A percentile compares a stretch with the other conserved stretches of the same genome.
These are phyloP conservation scores for Gorsachius goisagi DNA, from an alignment of 2,113 vertebrate species.

Conservation along the genomic window DNA sequence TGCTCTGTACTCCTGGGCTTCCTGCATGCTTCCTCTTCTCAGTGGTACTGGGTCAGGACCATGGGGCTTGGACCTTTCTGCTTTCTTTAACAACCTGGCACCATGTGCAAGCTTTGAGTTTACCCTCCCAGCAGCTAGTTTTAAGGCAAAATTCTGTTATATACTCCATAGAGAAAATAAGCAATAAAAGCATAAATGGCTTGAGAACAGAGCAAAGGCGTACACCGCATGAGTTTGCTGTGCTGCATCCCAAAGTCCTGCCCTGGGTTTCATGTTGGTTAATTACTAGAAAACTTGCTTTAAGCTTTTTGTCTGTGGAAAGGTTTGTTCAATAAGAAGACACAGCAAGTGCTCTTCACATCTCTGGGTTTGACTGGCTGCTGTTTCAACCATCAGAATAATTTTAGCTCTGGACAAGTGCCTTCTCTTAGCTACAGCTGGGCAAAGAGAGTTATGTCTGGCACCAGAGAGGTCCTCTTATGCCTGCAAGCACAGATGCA, in stretches of 20 bases:
- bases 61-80: background rate
- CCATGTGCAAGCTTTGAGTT: background rate
- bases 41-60: background rate
- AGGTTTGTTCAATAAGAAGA: background rate
- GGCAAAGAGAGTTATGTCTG: background rate
- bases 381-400: background rate
- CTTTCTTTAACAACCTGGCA: background rate
- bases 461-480: background rate
- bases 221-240: too few relatives aligned
- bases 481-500: background rate
- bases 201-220: background rate
- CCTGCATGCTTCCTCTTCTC: background rate
- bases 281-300: background rate
- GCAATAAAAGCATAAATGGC: background rate
- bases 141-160: background rate
- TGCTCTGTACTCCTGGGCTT: rapidly evolving
- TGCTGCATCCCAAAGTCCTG: background rate
- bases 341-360: background rate
- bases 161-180: background rate
- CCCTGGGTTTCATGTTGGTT: background rate
- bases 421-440: background rate
- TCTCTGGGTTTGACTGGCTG: background rate
- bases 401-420: background rate
- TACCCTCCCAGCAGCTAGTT: background rate
- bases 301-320: background rate